Percentiles rank a stretch among this genome's conserved stretches.
Evolutionary conservation across 37 sponge, comb jelly and placozoan species (phyloP).

Genomic region (Dysidea cf. avara): DNA sequence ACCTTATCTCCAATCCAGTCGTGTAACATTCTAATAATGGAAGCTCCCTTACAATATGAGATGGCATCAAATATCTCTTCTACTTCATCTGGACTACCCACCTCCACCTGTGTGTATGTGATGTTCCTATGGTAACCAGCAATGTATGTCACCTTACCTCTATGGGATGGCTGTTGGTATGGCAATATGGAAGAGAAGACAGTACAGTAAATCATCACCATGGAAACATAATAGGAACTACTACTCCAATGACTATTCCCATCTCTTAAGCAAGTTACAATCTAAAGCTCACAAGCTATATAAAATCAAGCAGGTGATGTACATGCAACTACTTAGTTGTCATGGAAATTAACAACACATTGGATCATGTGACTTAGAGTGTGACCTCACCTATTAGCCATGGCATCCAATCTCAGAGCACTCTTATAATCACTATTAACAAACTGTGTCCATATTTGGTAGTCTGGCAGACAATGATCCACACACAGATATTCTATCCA

Average conservation of each 20-base stretch:
- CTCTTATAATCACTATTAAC: conserved; percentile 50
- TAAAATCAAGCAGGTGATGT: too few species aligned
- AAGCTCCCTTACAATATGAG: conserved; percentile 87
- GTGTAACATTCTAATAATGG: conserved; percentile 81
- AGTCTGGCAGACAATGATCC: conserved; percentile 76
- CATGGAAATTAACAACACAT: too few species aligned
- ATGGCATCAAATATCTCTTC: conserved; percentile 87
- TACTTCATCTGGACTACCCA: conserved; percentile 73
- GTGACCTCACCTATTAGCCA: conserved; percentile 12
- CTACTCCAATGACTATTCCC: too few species aligned
- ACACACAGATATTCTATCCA: conserved; percentile 84
- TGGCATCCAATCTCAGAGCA: conserved; percentile 72
- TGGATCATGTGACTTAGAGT: too few species aligned
- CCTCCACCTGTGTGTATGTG: conserved; percentile 32
- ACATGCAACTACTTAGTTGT: too few species aligned
- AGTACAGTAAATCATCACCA: too few species aligned
- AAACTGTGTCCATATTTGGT: conserved; percentile 87
- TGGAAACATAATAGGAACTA: too few species aligned
- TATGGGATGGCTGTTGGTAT: conserved; percentile 75
- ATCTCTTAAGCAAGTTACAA: too few species aligned
- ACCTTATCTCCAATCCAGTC: conserved; percentile 78
- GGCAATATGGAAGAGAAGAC: too few species aligned
- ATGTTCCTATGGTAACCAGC: background rate
- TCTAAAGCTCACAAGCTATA: too few species aligned
- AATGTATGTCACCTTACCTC: conserved; percentile 30